phyloP scores from a whole-genome alignment of 2,888 invertebrate genomes.

The Stenodema calcarata region DNA sequence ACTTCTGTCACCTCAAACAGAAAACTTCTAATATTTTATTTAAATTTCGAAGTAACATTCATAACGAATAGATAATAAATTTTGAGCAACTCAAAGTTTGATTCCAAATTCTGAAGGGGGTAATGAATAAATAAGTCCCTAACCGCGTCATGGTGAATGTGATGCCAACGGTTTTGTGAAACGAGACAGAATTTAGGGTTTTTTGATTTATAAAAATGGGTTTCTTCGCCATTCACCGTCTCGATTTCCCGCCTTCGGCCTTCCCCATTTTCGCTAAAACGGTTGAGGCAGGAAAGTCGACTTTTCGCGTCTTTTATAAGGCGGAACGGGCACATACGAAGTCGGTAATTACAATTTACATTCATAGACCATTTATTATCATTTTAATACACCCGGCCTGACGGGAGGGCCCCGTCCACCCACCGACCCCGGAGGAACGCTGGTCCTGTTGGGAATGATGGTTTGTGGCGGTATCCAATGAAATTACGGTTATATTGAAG shows the following conservation, averaged over 20 bases:
- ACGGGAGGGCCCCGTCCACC: background rate
- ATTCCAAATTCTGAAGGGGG: too few relatives aligned
- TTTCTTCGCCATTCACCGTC: background rate
- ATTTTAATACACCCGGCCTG: constrained; percentile 5
- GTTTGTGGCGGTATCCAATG: background rate
- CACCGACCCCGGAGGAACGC: background rate
- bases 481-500: background rate
- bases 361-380: constrained; percentile 40
- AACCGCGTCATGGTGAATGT: too few relatives aligned
- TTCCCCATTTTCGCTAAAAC: background rate
- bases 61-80: too few relatives aligned
- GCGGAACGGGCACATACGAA: constrained; percentile 30
- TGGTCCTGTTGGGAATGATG: background rate
- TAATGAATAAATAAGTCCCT: too few relatives aligned
- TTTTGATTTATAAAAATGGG: background rate
- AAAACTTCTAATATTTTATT: too few relatives aligned
- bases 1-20: too few relatives aligned
- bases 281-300: background rate
- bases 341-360: constrained; percentile 39
- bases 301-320: constrained; percentile 22
- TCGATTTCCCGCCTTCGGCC: constrained; percentile 12
- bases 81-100: too few relatives aligned
- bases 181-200: background rate
- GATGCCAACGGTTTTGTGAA: too few relatives aligned
- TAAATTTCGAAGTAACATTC: too few relatives aligned